These are phyloP conservation scores for Erythrolamprus reginae DNA, from an alignment of 2,113 vertebrate genomes.

Conservation along the genomic window DNA sequence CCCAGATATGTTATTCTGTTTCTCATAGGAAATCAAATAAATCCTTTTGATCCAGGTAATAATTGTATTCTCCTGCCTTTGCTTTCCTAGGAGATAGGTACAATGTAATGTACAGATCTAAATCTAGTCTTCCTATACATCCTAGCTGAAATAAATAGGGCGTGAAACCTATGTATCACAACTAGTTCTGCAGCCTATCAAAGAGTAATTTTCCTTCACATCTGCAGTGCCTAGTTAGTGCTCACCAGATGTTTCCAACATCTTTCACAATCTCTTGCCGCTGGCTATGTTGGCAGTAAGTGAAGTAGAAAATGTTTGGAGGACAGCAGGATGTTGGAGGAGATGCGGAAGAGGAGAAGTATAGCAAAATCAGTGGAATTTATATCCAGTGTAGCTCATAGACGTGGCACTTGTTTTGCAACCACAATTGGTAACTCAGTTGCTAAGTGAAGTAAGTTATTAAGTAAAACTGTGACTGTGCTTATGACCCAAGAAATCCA, in stretches of 20 bases:
- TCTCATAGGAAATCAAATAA: neutral
- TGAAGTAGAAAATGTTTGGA: neutral
- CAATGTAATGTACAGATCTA: neutral
- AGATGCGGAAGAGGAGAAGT: neutral
- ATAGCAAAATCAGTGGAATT: neutral
- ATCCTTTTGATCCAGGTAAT: neutral
- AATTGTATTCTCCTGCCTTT: neutral
- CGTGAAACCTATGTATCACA: neutral
- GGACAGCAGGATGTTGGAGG: neutral
- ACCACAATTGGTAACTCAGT: neutral
- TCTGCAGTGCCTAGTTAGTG: neutral
- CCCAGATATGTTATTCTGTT: neutral
- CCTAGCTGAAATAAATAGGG: neutral
- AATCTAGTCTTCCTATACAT: neutral
- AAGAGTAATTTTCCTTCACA: neutral
- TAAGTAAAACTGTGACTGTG: neutral
- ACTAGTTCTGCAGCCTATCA: neutral
- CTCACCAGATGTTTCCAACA: neutral
- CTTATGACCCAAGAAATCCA: neutral
- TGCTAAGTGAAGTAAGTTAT: neutral
- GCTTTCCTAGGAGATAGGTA: neutral
- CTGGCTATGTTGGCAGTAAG: neutral
- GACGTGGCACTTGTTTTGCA: neutral
- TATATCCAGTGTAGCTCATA: too few species aligned
- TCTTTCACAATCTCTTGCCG: neutral